Evolutionary conservation across 2,113 vertebrate species (phyloP), one percentile per base, ranked within the genome.

Genomic region (Myiozetetes cayanensis): DNA sequence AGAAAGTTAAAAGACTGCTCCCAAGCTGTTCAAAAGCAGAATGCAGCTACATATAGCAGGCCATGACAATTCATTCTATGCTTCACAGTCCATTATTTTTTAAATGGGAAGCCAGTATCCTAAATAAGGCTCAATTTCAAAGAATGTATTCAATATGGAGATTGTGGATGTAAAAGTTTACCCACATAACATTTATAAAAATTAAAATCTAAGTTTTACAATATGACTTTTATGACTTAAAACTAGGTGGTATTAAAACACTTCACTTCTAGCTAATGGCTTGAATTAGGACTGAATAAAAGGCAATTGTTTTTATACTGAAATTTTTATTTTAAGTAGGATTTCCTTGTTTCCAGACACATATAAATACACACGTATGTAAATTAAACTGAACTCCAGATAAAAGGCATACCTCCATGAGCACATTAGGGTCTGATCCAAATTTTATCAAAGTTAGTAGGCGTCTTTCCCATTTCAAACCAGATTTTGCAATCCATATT

Each of bases 401-500:
- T 94, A 90, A 94, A 96, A 96, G 70, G 49, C 84, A 65, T 87
- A 75, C 65, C 50, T 94, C 31, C 14, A 3, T 21, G 52, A 87
- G 61, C 43, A 52, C 58, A 53, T 92, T 90, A 85, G 68, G 49
- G 73, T 67, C 79, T 86, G 49, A 92, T 95, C 88, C 93, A 96
- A 94, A 85, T 86, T 92, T 93, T 88, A 77, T 96, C 95, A 61
- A 72, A 93, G 80, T 72, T 50, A 74, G 49, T 78, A 77, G 76
- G 73, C 13, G 2, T 43, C 86, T 93, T 92, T 96, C 86, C 74
- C 73, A 4, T 94, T 97, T 93, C 76, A 78, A 86, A 86, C 56
- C 61, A 84, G 88, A 85, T 92, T 96, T 95, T 94, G 83, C 90
- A 93, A 92, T 88, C 90, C 88, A 78, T 93, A 74, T 90, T 96